Evolutionary conservation across 2,113 vertebrate genomes (phyloP).

Genomic region (Odocoileus virginianus): DNA sequence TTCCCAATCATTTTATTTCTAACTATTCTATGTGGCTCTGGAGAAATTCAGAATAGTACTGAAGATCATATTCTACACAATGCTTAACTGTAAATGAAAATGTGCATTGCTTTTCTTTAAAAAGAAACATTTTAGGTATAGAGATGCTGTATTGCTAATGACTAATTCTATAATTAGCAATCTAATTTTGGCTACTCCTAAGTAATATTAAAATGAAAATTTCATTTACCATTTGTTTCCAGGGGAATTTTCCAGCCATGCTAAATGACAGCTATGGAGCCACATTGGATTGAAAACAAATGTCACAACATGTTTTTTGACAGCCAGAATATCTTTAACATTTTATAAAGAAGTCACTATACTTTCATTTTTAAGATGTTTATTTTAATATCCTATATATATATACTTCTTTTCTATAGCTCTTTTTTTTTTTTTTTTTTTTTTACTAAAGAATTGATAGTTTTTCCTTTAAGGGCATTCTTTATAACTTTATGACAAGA

Average conservation of each 20-base stretch:
- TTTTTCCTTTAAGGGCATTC: neutral
- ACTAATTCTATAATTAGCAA: conserved; percentile 53
- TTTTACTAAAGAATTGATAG: neutral
- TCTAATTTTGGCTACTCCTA: conserved; percentile 47
- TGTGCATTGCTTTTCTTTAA: neutral
- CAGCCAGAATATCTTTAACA: neutral
- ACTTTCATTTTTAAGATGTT: neutral
- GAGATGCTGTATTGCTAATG: conserved; percentile 7
- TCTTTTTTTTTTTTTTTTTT: neutral
- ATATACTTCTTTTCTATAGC: neutral
- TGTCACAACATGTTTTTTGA: neutral
- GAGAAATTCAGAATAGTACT: conserved; percentile 26
- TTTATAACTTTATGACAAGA: neutral
- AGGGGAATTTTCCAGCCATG: neutral
- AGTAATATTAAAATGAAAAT: conserved; percentile 59
- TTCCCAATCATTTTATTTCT: neutral
- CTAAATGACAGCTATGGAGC: neutral
- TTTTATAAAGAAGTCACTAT: neutral
- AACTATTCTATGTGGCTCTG: neutral
- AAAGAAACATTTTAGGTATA: conserved; percentile 3
- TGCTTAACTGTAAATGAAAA: neutral
- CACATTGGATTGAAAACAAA: neutral
- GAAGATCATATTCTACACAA: conserved; percentile 1
- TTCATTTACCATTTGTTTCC: conserved; percentile 49
- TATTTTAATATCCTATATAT: neutral